phyloP scores from a whole-genome alignment of 2,888 invertebrate genomes.

The Theristus sp. region DNA sequence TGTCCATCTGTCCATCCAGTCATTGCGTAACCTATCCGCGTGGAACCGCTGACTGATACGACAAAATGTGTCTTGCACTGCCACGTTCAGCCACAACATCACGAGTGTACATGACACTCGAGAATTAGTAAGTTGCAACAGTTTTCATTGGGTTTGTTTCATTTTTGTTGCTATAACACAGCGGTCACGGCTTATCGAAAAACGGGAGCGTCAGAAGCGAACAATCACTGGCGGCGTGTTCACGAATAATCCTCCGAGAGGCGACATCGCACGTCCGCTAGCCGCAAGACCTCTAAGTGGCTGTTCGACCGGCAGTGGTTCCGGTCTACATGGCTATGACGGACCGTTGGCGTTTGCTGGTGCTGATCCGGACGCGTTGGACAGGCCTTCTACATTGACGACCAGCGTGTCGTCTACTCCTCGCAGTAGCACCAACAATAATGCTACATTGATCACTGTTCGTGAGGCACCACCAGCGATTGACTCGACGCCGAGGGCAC shows the following conservation, averaged over 20 bases:
- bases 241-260: slow-evolving; percentile 8
- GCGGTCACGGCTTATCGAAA: slow-evolving; percentile 17
- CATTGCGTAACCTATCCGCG: no score
- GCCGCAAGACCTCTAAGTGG: slow-evolving; percentile 1
- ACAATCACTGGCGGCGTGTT: slow-evolving; percentile 12
- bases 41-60: not conserved
- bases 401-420: not conserved
- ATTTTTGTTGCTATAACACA: no score
- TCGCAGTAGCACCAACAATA: not conserved
- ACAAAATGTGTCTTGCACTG: not conserved
- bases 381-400: not conserved
- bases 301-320: not conserved
- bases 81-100: not conserved
- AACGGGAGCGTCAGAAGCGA: slow-evolving; percentile 20
- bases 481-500: not conserved
- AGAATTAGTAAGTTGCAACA: not conserved
- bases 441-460: slow-evolving; percentile 13
- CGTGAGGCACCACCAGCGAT: slow-evolving; percentile 10
- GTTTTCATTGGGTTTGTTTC: not conserved
- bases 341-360: slow-evolving; percentile 5
- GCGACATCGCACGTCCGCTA: slow-evolving; percentile 4
- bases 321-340: slow-evolving; percentile 8
- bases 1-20: no score
- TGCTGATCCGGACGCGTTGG: slow-evolving; percentile 2
- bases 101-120: not conserved